Conservation (phyloP, 2,113 vertebrate genomes). For the Opisthocomus hoazin region DNA sequence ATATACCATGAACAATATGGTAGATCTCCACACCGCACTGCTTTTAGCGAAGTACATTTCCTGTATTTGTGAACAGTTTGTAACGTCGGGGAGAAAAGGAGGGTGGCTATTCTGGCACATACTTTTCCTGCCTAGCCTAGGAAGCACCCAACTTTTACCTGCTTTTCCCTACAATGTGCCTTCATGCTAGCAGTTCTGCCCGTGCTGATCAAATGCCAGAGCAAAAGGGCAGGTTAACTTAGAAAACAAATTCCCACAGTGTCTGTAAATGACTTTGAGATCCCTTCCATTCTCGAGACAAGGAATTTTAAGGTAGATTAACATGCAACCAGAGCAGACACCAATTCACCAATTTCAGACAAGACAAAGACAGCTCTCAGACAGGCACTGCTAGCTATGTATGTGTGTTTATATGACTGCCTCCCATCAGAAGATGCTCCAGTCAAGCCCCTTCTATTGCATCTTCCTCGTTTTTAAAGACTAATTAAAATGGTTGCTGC, state of each 20-base stretch:
- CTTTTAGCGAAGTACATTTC: slow-evolving; percentile 60
- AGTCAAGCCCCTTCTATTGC: background rate
- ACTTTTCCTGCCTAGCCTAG: background rate
- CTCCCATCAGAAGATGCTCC: background rate
- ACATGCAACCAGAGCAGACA: background rate
- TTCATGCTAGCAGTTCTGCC: background rate
- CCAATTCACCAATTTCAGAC: background rate
- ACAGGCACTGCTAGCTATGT: background rate
- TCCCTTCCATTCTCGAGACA: background rate
- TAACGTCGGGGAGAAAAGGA: background rate
- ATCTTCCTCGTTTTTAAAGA: background rate
- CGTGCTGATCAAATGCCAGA: background rate
- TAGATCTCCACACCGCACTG: background rate
- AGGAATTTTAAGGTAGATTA: background rate
- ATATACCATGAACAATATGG: background rate
- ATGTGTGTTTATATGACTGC: background rate
- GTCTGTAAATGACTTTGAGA: slow-evolving; percentile 44
- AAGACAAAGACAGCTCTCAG: background rate
- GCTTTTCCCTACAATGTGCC: background rate
- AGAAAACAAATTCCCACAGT: background rate
- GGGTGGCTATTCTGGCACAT: background rate
- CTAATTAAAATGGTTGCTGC: background rate
- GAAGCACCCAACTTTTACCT: background rate
- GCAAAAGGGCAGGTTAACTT: background rate
- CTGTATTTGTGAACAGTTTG: slow-evolving; percentile 41